phyloP scores from a whole-genome alignment of 2,113 vertebrate genomes.

The Centropus bengalensis region DNA sequence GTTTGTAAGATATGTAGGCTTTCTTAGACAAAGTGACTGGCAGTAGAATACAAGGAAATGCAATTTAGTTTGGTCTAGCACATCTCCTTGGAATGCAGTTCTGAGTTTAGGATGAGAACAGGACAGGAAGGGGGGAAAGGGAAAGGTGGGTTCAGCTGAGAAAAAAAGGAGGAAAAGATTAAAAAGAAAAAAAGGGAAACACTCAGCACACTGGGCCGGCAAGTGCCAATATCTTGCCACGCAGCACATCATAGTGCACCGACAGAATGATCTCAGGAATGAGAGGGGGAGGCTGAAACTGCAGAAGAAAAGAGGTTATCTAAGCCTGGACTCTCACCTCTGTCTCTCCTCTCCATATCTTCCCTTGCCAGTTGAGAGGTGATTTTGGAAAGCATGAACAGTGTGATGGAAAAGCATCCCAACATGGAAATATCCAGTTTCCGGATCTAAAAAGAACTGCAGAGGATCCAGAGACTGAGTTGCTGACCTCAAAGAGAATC shows the following conservation, averaged over 20 bases:
- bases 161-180: not conserved
- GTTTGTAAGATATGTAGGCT: not conserved
- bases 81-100: not conserved
- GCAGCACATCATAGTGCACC: not conserved
- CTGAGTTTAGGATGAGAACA: not conserved
- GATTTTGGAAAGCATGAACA: conserved; percentile 61
- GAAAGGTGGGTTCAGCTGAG: not conserved
- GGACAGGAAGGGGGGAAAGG: not conserved
- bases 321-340: not conserved
- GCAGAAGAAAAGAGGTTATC: not conserved
- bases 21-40: not conserved
- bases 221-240: not conserved
- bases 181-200: not conserved
- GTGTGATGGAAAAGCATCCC: not conserved
- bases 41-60: not conserved
- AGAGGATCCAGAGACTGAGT: conserved; percentile 51
- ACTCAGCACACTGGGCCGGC: not conserved
- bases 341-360: not conserved
- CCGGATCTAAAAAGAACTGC: conserved; percentile 42
- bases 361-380: conserved; percentile 34
- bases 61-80: not conserved
- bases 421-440: conserved; percentile 32
- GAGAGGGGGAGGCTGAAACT: not conserved
- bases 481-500: conserved; percentile 59
- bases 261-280: not conserved